Evolutionary conservation across 2,113 vertebrate species (phyloP), one percentile per base, ranked within the genome.

Genomic region (Carlito syrichta): DNA sequence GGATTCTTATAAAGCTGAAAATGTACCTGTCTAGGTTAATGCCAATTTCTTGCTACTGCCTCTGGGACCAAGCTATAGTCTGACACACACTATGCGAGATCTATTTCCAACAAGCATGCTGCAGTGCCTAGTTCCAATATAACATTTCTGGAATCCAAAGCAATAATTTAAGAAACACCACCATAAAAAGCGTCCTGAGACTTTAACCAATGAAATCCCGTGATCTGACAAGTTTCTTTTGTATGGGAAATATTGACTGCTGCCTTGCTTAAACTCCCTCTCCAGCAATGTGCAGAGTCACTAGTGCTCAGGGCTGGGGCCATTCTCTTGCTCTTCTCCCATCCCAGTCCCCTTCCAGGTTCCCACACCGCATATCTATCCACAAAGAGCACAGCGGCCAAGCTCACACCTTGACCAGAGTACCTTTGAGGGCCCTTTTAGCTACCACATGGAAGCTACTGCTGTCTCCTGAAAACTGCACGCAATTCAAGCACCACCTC

Each of bases 141-240:
- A 73, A 86, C 66, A 83, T 62, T 87, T 88, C 92, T 96, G 74
- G 86, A 95, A 86, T 78, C 89, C 73, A 93, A 96, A 91, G 68
- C 48, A 79, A 43, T 86, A 40, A 96, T 86, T 86, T 93, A 91
- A 56, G 73, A 95, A 89, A 74, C 43, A 56, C 45, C 43, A 56
- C 45, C 86, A 82, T 87, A 71, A 94, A 87, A 94, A 93, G 23
- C 30, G 91, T 54, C 63, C 45, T 38, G 23, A 78, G 56, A 23
- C 66, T 92, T 97, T 50, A 88, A 56, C 83, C 73, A 93, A 20
- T 58, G 35, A 83, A 92, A 62, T 40, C 62, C 50, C 17, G 8
- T 52, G 20, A 62, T 43, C 58, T 48, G 69, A 52, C 32, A 62
- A 14, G 32, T 86, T 88, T 73, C 6, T 48, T 68, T 78, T 50